Conservation (phyloP, 2,113 vertebrate species). For the Artemisiospiza belli region DNA sequence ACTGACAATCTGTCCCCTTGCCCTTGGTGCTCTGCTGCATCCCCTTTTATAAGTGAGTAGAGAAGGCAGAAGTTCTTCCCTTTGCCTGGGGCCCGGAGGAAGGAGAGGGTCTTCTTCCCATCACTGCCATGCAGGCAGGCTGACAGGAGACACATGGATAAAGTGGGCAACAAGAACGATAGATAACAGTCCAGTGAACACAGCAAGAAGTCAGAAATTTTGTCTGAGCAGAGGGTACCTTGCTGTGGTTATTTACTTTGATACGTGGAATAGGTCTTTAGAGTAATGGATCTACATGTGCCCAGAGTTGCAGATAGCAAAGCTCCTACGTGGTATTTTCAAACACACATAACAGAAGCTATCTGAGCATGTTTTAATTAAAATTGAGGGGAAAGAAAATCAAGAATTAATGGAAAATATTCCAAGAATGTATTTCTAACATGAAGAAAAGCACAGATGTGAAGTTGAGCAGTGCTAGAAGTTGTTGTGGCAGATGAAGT, state of each 20-base stretch:
- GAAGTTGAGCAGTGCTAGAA: neutral
- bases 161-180: neutral
- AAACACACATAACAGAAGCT: neutral
- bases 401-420: neutral
- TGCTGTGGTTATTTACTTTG: neutral
- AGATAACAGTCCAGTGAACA: neutral
- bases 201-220: neutral
- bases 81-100: neutral
- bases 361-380: neutral
- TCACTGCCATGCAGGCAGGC: neutral
- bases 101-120: neutral
- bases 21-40: neutral
- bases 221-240: neutral
- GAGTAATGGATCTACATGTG: neutral
- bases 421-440: neutral
- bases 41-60: neutral
- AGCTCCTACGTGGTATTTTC: neutral
- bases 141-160: accelerated
- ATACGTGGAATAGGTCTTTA: accelerated
- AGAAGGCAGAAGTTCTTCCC: neutral
- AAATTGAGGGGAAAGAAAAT: neutral
- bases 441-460: neutral
- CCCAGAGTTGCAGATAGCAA: neutral
- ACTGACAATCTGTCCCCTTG: neutral
- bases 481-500: neutral